These are phyloP conservation scores for Orchestes rusci DNA, from an alignment of 2,888 invertebrate species.

Conservation along the genomic window DNA sequence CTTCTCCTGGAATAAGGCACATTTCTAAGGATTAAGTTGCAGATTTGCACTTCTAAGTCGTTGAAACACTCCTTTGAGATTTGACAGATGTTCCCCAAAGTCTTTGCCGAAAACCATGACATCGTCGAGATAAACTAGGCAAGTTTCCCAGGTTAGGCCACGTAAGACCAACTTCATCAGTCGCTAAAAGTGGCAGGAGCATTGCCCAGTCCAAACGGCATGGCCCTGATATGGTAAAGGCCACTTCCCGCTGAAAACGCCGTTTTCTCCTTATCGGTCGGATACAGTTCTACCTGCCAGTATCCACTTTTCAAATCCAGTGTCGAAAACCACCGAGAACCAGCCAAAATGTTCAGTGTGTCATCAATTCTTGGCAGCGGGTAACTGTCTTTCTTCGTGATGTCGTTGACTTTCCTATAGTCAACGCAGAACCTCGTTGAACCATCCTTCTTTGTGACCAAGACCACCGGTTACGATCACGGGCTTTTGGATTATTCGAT, in stretches of 20 bases:
- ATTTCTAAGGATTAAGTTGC: neutral
- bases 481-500: neutral
- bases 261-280: constrained; percentile 1
- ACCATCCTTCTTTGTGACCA: neutral
- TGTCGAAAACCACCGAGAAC: neutral
- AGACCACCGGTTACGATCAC: neutral
- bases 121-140: neutral
- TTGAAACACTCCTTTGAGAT: neutral
- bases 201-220: neutral
- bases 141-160: neutral
- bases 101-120: neutral
- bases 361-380: neutral
- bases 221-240: neutral
- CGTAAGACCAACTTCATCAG: neutral
- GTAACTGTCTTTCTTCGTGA: neutral
- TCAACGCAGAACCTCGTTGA: neutral
- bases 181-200: constrained; percentile 1
- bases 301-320: neutral
- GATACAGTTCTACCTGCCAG: neutral
- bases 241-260: constrained; percentile 2
- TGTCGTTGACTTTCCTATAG: neutral
- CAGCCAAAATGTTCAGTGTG: neutral
- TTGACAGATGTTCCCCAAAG: neutral
- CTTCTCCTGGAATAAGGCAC: neutral
- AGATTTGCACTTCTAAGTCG: neutral